A percentile compares a stretch with the other conserved stretches of the same genome.
Evolutionary conservation across 2,888 invertebrate species (phyloP).

Genomic region (Ophraella communa): DNA sequence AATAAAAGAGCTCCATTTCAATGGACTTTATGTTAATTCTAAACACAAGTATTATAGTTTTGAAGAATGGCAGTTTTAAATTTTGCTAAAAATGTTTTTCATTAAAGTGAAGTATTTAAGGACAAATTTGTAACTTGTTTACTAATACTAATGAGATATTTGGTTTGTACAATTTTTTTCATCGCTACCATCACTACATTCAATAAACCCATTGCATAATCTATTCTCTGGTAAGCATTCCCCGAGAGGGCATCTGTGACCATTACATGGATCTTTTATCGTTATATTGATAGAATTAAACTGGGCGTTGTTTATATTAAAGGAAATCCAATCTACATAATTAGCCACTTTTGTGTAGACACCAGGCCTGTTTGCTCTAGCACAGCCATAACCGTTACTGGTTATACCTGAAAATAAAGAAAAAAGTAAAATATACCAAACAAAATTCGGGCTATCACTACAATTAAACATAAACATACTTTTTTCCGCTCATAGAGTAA

Average conservation of each 20-base stretch:
- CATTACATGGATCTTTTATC: conserved; percentile 62
- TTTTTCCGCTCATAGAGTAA: too few species aligned
- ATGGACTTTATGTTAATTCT: too few species aligned
- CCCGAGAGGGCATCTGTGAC: conserved; percentile 77
- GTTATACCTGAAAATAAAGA: conserved; percentile 68
- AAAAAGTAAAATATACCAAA: too few species aligned
- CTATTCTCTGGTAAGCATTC: conserved; percentile 75
- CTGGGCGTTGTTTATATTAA: conserved; percentile 58
- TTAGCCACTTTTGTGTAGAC: conserved; percentile 82
- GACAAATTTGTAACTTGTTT: too few species aligned
- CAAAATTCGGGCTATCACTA: too few species aligned
- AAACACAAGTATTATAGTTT: too few species aligned
- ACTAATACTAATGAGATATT: conserved; percentile 1
- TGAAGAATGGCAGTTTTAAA: too few species aligned
- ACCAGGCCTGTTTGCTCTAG: conserved; percentile 78
- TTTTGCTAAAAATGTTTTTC: too few species aligned
- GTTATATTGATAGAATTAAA: conserved; percentile 32
- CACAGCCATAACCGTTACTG: conserved; percentile 82
- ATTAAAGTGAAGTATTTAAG: too few species aligned
- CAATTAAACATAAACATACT: too few species aligned
- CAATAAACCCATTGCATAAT: conserved; percentile 79
- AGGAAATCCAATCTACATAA: conserved; percentile 76
- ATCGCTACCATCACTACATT: conserved; percentile 79
- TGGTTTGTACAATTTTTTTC: conserved; percentile 66
- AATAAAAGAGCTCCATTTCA: too few species aligned